Percentiles rank a stretch among this genome's conserved stretches.
Evolutionary conservation across 2,113 vertebrate species (phyloP).

Genomic region (Rhabdomys dilectus): DNA sequence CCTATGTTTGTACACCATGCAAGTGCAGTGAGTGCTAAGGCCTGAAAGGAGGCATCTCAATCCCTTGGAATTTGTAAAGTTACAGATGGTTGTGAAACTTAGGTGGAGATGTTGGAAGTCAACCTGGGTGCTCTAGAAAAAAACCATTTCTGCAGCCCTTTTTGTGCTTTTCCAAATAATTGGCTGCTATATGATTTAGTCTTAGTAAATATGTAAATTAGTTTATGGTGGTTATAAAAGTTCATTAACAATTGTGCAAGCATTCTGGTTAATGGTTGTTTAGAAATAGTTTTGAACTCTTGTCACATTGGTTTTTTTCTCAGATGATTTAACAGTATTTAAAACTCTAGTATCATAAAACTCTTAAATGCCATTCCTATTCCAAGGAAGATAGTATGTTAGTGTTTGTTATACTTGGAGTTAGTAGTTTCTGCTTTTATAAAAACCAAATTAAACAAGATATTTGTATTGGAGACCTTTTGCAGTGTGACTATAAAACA

Average conservation of each 20-base stretch:
- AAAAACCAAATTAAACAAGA: neutral
- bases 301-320: constrained; percentile 22
- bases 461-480: neutral
- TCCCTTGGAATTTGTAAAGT: neutral
- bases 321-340: neutral
- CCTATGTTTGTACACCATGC: neutral
- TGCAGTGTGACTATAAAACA: neutral
- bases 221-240: neutral
- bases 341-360: neutral
- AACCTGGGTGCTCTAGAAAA: neutral
- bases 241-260: neutral
- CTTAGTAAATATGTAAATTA: neutral
- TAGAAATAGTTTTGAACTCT: constrained; percentile 1
- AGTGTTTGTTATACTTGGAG: neutral
- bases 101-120: neutral
- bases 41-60: neutral
- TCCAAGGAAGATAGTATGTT: neutral
- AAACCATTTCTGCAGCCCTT: neutral
- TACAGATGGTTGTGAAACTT: neutral
- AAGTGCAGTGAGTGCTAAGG: neutral
- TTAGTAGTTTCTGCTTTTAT: constrained; percentile 10
- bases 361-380: neutral
- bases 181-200: neutral
- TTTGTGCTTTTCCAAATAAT: neutral
- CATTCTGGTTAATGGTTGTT: neutral